A percentile compares a stretch with the other conserved stretches of the same genome.
phyloP scores from a whole-genome alignment of 2,888 invertebrate species.

The Oithona nana region DNA sequence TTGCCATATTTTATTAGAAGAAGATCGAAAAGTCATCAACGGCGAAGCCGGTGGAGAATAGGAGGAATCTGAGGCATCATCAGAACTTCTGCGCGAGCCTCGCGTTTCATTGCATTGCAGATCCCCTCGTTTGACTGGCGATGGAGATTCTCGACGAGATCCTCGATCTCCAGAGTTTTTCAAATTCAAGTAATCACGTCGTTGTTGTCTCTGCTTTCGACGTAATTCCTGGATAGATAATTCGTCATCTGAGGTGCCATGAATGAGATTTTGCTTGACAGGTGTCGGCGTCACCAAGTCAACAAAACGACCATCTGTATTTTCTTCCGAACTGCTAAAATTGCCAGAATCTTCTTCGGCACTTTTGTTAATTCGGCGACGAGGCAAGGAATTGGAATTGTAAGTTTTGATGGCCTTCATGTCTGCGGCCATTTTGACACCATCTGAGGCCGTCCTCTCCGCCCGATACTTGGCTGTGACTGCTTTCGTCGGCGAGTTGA shows the following conservation, averaged over 20 bases:
- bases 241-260: conserved; percentile 3
- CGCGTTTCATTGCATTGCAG: neutral
- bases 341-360: neutral
- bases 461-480: conserved; percentile 37
- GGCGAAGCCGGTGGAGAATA: neutral
- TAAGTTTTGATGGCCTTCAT: neutral
- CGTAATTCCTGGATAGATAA: neutral
- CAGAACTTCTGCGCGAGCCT: neutral
- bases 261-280: neutral
- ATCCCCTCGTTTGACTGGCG: neutral
- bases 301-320: neutral
- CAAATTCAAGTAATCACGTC: neutral
- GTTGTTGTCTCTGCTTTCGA: neutral
- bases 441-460: conserved; percentile 10
- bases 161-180: neutral
- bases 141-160: neutral
- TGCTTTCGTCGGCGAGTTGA: conserved; percentile 39
- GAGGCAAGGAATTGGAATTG: neutral
- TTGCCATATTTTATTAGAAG: neutral
- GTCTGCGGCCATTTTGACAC: neutral
- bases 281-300: neutral
- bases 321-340: neutral
- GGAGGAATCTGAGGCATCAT: conserved; percentile 1
- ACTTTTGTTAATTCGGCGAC: neutral
- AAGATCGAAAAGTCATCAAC: neutral